A percentile compares a stretch with the other conserved stretches of the same genome.
Evolutionary conservation across 1,140 invertebrate species (phyloP).

Genomic region (Belonocnema kinseyi): DNA sequence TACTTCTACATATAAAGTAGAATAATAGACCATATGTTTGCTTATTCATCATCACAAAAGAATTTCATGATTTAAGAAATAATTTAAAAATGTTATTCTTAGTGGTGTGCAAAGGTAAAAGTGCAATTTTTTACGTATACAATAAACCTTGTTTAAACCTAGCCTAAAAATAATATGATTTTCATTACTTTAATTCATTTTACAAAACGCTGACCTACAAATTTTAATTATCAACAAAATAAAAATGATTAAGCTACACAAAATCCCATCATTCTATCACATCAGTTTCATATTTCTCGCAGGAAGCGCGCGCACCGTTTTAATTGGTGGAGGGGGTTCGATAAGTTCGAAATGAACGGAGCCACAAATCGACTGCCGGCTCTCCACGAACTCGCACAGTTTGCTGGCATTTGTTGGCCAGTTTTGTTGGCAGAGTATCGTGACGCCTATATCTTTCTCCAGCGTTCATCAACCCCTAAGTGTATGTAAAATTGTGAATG

Average conservation of each 20-base stretch:
- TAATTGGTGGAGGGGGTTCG: slow-evolving; percentile 6
- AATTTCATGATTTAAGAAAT: too few relatives aligned
- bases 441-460: neutral
- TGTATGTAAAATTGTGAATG: neutral
- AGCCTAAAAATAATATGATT: too few relatives aligned
- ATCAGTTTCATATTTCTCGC: slow-evolving; percentile 2
- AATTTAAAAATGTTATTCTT: too few relatives aligned
- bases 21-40: too few relatives aligned
- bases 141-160: too few relatives aligned
- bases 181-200: too few relatives aligned
- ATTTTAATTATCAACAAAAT: neutral
- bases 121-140: too few relatives aligned
- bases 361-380: slow-evolving; percentile 3
- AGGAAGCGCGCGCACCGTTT: slow-evolving; percentile 9
- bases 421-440: slow-evolving; percentile 2
- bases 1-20: too few relatives aligned
- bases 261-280: neutral
- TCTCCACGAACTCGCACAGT: neutral
- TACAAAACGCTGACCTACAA: too few relatives aligned
- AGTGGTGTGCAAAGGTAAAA: too few relatives aligned
- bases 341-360: slow-evolving; percentile 4
- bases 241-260: neutral
- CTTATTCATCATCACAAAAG: too few relatives aligned
- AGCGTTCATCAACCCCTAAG: slow-evolving; percentile 10
- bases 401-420: neutral